Percentiles rank a stretch among this genome's conserved stretches.
Conservation (phyloP, 2,888 invertebrate species). For the Listrodromus nycthemerus region DNA sequence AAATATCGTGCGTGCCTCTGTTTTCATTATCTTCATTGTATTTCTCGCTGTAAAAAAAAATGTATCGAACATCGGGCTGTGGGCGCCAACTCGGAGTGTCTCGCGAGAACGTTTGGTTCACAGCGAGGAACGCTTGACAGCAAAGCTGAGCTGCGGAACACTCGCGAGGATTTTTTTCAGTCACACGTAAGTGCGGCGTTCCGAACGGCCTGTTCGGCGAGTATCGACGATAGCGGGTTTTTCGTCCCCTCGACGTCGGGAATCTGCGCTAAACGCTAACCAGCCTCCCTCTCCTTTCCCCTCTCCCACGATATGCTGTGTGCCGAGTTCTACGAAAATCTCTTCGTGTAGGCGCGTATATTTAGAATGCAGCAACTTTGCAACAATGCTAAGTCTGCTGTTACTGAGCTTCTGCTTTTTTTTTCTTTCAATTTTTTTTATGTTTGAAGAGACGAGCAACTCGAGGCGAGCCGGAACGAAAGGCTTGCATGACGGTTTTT, state of each 20-base stretch:
- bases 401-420: not conserved
- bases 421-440: not conserved
- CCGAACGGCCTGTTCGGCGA: not conserved
- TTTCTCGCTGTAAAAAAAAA: constrained; percentile 4
- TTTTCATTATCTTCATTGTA: constrained; percentile 7
- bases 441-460: not conserved
- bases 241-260: not conserved
- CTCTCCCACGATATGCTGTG: constrained; percentile 34
- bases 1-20: not conserved
- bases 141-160: not conserved
- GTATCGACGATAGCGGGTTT: not conserved
- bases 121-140: constrained; percentile 45
- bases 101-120: constrained; percentile 49
- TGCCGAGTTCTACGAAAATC: constrained; percentile 60
- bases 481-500: not conserved
- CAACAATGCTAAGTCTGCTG: constrained; percentile 53
- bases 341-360: constrained; percentile 64
- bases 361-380: constrained; percentile 67
- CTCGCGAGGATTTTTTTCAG: not conserved
- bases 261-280: constrained; percentile 37
- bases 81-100: constrained; percentile 57
- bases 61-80: constrained; percentile 19
- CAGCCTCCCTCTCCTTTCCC: constrained; percentile 23
- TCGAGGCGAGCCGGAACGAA: not conserved
- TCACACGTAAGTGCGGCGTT: not conserved